Conservation (phyloP, 2,797 vertebrate genomes). For the Semaprochilodus insignis region DNA sequence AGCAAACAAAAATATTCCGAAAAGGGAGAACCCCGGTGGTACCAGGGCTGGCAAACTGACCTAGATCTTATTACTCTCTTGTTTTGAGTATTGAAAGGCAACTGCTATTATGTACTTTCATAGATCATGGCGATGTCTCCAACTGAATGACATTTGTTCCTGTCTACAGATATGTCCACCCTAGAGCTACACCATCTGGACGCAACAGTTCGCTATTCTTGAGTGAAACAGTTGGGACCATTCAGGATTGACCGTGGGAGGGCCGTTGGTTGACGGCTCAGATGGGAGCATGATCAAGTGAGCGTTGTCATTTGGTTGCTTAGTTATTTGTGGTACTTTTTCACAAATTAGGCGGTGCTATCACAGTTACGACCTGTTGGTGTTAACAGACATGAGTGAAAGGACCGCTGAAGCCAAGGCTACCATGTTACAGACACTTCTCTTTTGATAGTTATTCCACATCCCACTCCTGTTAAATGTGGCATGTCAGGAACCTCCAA, state of each 20-base stretch:
- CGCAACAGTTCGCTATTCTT: not conserved
- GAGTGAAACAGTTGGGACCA: not conserved
- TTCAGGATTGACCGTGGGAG: not conserved
- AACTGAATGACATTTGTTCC: not conserved
- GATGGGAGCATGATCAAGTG: not conserved
- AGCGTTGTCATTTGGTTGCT: not conserved
- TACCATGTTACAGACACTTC: not conserved
- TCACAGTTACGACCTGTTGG: constrained; percentile 12
- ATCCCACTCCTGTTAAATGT: not conserved
- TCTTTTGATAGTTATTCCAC: not conserved
- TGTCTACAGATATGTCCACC: not conserved
- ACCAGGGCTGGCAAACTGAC: no score
- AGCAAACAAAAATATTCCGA: no score
- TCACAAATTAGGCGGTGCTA: constrained; percentile 7
- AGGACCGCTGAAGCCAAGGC: not conserved
- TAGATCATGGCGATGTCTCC: no score
- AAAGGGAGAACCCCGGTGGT: no score
- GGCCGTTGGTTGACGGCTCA: not conserved
- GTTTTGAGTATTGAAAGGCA: not conserved
- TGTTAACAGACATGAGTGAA: not conserved
- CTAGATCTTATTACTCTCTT: not conserved
- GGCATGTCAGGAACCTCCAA: not conserved
- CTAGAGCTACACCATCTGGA: not conserved
- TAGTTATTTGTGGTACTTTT: not conserved
- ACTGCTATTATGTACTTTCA: not conserved